These are phyloP conservation scores for Caenorhabditis wallacei DNA, from an alignment of 2,888 invertebrate genomes.

Conservation along the genomic window DNA sequence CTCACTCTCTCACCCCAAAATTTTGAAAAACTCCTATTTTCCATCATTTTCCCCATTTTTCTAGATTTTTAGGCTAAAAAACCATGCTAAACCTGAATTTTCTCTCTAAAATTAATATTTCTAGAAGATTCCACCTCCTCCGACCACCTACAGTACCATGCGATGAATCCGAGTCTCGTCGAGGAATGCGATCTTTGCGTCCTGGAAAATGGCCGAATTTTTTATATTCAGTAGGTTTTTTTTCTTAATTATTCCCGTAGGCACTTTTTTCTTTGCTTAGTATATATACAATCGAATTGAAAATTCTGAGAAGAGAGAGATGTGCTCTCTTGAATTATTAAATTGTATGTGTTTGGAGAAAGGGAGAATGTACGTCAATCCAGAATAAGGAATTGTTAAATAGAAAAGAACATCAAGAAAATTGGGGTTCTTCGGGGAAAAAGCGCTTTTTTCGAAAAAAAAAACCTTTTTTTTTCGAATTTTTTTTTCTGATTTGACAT, in stretches of 20 bases:
- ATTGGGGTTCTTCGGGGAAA: too few relatives aligned
- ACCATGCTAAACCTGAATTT: not conserved
- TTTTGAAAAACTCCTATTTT: not conserved
- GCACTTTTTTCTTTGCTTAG: slow-evolving; percentile 21
- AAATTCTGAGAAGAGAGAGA: slow-evolving; percentile 14
- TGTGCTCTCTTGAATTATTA: slow-evolving; percentile 31
- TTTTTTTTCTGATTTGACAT: too few relatives aligned
- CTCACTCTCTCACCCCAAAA: too few relatives aligned
- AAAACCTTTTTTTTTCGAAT: too few relatives aligned
- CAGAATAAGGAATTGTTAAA: not conserved
- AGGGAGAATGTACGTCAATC: not conserved
- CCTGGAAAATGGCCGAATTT: slow-evolving; percentile 77
- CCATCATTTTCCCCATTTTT: not conserved
- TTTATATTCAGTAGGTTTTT: slow-evolving; percentile 79
- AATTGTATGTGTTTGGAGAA: slow-evolving; percentile 4
- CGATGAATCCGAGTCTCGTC: slow-evolving; percentile 53
- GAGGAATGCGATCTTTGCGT: slow-evolving; percentile 76
- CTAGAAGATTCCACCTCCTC: slow-evolving; percentile 45
- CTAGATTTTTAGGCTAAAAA: not conserved
- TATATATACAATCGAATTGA: slow-evolving; percentile 2
- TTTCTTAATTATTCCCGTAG: not conserved
- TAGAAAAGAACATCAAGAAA: not conserved
- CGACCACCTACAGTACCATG: slow-evolving; percentile 39
- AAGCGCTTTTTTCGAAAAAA: too few relatives aligned
- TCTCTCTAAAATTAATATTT: slow-evolving; percentile 3